Evolutionary conservation across 2,797 vertebrate species (phyloP).

Genomic region (Chelonia mydas): DNA sequence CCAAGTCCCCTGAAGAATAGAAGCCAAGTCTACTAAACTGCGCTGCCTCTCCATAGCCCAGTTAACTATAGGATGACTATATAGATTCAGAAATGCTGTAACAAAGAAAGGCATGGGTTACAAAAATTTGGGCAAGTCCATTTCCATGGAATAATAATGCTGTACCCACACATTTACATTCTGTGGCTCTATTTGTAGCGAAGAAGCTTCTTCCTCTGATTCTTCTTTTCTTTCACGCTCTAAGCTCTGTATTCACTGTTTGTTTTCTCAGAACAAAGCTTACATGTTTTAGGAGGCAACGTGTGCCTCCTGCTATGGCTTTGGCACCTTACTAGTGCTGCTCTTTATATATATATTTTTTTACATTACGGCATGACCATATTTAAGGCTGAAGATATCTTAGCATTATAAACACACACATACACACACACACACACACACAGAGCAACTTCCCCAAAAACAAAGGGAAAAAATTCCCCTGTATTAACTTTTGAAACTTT

Average conservation of each 20-base stretch:
- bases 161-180: background rate
- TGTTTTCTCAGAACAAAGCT: background rate
- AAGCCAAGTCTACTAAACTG: background rate
- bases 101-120: background rate
- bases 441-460: background rate
- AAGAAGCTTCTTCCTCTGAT: background rate
- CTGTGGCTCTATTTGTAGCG: background rate
- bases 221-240: background rate
- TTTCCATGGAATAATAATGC: background rate
- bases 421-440: too few relatives aligned
- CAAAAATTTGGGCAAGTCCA: background rate
- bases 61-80: slow-evolving; percentile 64
- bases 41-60: slow-evolving; percentile 22
- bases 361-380: background rate
- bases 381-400: background rate
- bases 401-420: background rate
- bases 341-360: background rate
- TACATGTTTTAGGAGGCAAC: background rate
- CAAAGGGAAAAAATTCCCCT: background rate
- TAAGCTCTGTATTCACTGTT: background rate
- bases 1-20: background rate
- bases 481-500: background rate
- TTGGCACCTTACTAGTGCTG: background rate
- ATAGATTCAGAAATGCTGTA: slow-evolving; percentile 35
- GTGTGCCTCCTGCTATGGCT: background rate